Base-by-base conservation (phyloP, 2,888 invertebrate genomes). In the Aphodius sticticus region DNA sequence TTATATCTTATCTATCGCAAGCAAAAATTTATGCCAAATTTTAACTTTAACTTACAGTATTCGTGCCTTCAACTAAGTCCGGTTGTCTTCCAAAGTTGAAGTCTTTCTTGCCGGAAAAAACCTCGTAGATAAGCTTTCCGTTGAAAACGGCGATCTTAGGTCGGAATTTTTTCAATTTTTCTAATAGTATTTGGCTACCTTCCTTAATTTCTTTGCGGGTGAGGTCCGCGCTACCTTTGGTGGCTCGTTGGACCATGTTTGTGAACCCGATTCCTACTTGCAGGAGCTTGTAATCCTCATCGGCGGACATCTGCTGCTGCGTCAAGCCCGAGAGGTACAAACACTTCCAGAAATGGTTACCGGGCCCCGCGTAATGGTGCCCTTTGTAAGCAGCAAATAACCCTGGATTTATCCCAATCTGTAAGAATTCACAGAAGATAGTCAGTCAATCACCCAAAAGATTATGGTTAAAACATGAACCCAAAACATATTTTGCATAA, bases 271-370 rank as follows among this genome's bases (percentile, higher is more conserved):
- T 98, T 81, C 99, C 98, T 88, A 95, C 95, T 89, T 97, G 96
- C 78, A 98, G 90, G 80, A 99, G 91, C 91, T 97, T 97, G 88
- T 95, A 96, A 90, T 99, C 99, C 90, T 99, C 98, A 87, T 98
- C 97, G 2, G 98, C 97, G 86, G 96, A 97, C 95, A 99, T 95
- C 88, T 97, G 98, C 87, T 98, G 97, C 81, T 97, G 93, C 15
- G 98, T 98, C 80, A 99, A 92, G 6, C 98, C 98, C 76, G 98
- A 97, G 84, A 98, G 91, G 90, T 96, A 98, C 82, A 99, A 91
- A 89, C 98, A 99, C 91, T 98, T 98, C 99, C 99, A 99, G 91
- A 99, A 99, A 91, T 99, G 99, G 91, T 99, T 99, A 74, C 99
- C 99, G 74, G 98, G 98, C 77, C 99, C 99, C 78, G 99, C 98